Percentiles rank a stretch among this genome's conserved stretches.
Evolutionary conservation across 2,797 vertebrate genomes (phyloP).

Genomic region (Tauraco hartlaubi): DNA sequence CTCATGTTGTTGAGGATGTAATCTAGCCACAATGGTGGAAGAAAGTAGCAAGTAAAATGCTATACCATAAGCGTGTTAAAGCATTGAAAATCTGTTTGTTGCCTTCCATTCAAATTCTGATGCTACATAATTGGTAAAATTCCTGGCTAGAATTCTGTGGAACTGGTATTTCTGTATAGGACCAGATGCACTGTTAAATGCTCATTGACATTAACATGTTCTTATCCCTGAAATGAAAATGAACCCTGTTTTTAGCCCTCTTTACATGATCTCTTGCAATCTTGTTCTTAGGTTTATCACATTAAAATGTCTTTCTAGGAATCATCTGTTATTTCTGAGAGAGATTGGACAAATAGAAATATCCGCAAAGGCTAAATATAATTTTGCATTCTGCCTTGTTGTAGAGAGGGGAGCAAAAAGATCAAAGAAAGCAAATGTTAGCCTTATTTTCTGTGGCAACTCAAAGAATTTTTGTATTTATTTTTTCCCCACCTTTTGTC

Average conservation of each 20-base stretch:
- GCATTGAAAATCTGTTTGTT: not conserved
- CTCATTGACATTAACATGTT: conserved; percentile 16
- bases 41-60: not conserved
- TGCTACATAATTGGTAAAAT: conserved; percentile 31
- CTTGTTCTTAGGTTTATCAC: not conserved
- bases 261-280: not conserved
- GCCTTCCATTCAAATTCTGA: conserved; percentile 8
- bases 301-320: conserved; percentile 48
- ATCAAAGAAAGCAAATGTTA: conserved; percentile 34
- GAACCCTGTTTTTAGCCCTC: conserved; percentile 12
- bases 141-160: conserved; percentile 11
- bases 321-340: conserved; percentile 47
- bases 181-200: conserved; percentile 48
- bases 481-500: not conserved
- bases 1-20: not conserved
- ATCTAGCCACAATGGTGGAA: not conserved
- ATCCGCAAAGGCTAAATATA: conserved; percentile 43
- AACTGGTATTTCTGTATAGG: conserved; percentile 25
- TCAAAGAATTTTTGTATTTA: not conserved
- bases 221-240: conserved; percentile 34
- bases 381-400: conserved; percentile 19
- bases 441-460: not conserved
- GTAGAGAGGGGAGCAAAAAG: not conserved
- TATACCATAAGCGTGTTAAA: not conserved
- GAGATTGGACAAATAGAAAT: conserved; percentile 21